Evolutionary conservation across 2,797 vertebrate genomes (phyloP), one percentile per base, ranked within the genome.

Genomic region (Acanthornis magna): DNA sequence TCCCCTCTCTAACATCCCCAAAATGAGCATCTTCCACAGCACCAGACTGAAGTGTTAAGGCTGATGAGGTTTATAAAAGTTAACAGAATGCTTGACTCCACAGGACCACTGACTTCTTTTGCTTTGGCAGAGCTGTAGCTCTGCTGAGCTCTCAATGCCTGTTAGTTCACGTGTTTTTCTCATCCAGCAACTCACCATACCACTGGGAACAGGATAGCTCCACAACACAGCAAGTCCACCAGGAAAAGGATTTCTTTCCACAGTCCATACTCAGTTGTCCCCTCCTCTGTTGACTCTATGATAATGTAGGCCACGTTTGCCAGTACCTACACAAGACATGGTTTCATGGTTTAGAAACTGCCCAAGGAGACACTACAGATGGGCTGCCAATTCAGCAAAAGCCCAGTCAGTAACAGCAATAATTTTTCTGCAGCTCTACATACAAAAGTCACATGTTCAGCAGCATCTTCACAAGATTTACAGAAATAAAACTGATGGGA

Each of bases 221-320:
- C 98, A 13, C 98, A 99, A 94, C 98, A 99, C 18, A 99, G 96
- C 86, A 99, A 95, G 89, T 99, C 98, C 3, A 99, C 98, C 86
- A 99, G 96, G 91, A 99, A 99, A 18, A 98, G 97, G 43, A 99
- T 98, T 94, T 98, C 98, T 93, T 98, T 99, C 98, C 98, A 99
- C 73, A 98, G 82, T 7, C 98, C 97, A 2, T 98, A 98, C 62
- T 99, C 98, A 1, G 98, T 98, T 0, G 98, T 98, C 36, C 98
- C 98, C 88, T 98, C 98, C 94, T 99, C 98, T 1, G 98, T 98
- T 26, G 98, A 99, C 92, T 99, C 98, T 18, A 98, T 98, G 95
- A 99, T 98, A 73, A 99, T 98, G 88, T 98, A 99, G 2, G 98
- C 98, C 68, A 98, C 98, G 0, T 99, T 99, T 13, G 98, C 98